A percentile compares a stretch with the other conserved stretches of the same genome.
Conservation (phyloP, 1,140 invertebrate genomes). For the Macrobrachium nipponense region DNA sequence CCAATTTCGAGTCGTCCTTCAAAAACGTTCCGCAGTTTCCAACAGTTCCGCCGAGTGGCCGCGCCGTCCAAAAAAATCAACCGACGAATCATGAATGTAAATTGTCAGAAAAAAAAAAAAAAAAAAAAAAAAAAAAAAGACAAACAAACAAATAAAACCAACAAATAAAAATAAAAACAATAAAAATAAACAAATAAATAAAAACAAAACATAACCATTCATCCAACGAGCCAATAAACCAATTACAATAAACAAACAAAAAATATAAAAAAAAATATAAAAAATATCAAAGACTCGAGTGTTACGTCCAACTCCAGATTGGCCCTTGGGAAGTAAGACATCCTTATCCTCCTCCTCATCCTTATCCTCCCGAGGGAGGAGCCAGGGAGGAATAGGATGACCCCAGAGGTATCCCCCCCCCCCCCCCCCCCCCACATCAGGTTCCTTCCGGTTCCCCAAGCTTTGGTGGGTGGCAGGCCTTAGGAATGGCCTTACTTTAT, state of each 20-base stretch:
- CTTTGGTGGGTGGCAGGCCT: conserved; percentile 55
- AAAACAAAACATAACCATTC: too few relatives aligned
- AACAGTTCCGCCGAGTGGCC: not conserved
- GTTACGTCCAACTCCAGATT: not conserved
- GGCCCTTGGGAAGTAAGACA: not conserved
- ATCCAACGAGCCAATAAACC: not conserved
- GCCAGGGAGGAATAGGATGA: not conserved
- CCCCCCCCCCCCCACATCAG: not conserved
- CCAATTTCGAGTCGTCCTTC: not conserved
- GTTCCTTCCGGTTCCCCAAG: conserved; percentile 35
- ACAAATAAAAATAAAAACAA: not conserved
- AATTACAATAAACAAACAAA: not conserved
- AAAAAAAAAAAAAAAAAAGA: too few relatives aligned
- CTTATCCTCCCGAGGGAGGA: not conserved
- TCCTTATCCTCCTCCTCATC: not conserved
- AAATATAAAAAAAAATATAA: not conserved
- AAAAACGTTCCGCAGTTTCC: too few relatives aligned
- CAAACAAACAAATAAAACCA: not conserved
- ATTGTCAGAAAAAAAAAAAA: too few relatives aligned
- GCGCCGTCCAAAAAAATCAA: too few relatives aligned
- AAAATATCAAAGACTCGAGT: not conserved
- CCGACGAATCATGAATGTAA: too few relatives aligned
- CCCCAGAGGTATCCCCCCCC: not conserved
- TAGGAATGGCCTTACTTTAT: conserved; percentile 55
- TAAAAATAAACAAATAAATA: not conserved